phyloP scores from a whole-genome alignment of 2,888 invertebrate genomes.

The Perizoma flavofasciatum region DNA sequence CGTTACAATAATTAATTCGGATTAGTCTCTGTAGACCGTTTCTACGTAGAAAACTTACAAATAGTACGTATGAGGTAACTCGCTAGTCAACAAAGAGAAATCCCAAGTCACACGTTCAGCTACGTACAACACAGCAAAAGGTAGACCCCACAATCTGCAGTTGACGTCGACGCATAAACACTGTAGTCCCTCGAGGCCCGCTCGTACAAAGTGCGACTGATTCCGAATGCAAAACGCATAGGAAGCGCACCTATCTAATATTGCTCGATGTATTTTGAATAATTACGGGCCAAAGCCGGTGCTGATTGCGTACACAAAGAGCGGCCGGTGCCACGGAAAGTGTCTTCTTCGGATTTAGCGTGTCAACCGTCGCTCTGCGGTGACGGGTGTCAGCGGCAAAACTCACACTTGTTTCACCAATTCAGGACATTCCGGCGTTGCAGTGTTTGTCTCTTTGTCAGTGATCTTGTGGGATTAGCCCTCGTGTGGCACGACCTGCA shows the following conservation, averaged over 20 bases:
- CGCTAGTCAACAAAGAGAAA: background rate
- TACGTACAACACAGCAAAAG: slow-evolving; percentile 67
- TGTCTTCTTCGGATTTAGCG: slow-evolving; percentile 69
- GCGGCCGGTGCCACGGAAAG: slow-evolving; percentile 62
- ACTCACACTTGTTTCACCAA: slow-evolving; percentile 32
- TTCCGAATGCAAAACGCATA: slow-evolving; percentile 82
- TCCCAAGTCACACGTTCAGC: slow-evolving; percentile 3
- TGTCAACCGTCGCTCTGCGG: slow-evolving; percentile 38
- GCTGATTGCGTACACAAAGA: slow-evolving; percentile 75
- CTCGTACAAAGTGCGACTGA: slow-evolving; percentile 73
- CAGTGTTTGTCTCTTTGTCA: slow-evolving; percentile 21
- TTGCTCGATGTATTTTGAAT: slow-evolving; percentile 82
- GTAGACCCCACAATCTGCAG: slow-evolving; percentile 65
- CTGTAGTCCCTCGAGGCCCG: slow-evolving; percentile 63
- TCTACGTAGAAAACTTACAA: too few species aligned
- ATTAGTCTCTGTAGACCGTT: slow-evolving; percentile 1
- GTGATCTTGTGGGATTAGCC: slow-evolving; percentile 22
- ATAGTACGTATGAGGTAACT: too few species aligned
- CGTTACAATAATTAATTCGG: slow-evolving; percentile 21
- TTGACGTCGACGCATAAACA: slow-evolving; percentile 69
- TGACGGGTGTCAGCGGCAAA: slow-evolving; percentile 33
- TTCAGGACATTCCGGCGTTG: slow-evolving; percentile 26
- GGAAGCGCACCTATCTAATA: slow-evolving; percentile 80
- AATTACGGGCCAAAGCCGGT: slow-evolving; percentile 71
- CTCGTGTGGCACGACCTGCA: slow-evolving; percentile 2